Base-by-base conservation (phyloP, 2,888 invertebrate genomes). In the Erpobdella octoculata region DNA sequence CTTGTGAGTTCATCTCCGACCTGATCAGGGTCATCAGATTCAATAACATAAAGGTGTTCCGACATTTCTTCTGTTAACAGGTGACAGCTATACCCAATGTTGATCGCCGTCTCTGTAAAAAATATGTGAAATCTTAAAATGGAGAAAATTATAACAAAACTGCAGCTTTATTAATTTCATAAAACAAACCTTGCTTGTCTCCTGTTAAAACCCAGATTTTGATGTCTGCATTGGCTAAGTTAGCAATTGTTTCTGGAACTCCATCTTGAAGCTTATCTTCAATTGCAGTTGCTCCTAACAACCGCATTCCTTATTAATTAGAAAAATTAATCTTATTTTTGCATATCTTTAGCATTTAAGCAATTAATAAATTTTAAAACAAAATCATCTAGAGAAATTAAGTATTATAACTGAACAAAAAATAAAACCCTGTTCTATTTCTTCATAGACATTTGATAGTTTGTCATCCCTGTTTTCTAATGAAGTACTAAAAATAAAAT, bases 221-320 rank as follows among this genome's bases (percentile, higher is more conserved):
- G 75, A 98, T 97, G 75, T 93, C 94, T 70, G 97, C 97, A 83
- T 90, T 87, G 75, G 91, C 89, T 73, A 98, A 87, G 85, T 94
- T 95, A 71, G 95, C 92, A 82, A 98, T 98, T 1, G 93, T 89
- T 82, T 94, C 92, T 0, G 87, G 87, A 0, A 98, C 98, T 68
- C 96, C 97, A 81, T 98, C 98, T 84, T 98, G 98, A 78, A 98
- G 87, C 85, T 98, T 98, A 85, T 98, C 98, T 86, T 98, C 98
- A 79, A 98, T 97, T 66, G 97, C 98, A 69, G 97, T 95, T 21
- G 94, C 95, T 70, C 98, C 95, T 53, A 93, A 82, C 71, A 97
- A 86, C 66, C 88, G 87, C 87, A 98, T 88, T 80, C 94, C 90
- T 35, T 25, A 28, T 48, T n/a, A 6, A 21, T 48, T 3, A 48